Base-by-base conservation (phyloP, 2,113 vertebrate genomes). In the Ceuthmochares aereus region DNA sequence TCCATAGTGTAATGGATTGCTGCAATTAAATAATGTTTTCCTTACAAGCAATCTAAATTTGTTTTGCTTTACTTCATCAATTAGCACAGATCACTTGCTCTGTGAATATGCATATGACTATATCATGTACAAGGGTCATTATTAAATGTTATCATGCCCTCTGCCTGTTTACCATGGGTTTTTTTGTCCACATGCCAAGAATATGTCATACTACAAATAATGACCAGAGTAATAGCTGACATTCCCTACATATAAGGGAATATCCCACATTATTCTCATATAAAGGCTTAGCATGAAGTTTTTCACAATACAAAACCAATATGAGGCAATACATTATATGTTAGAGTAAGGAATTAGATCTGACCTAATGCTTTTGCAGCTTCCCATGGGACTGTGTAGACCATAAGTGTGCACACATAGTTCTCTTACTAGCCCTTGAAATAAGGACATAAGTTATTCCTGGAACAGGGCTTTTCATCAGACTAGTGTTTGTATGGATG, bases 21-120 rank as follows among this genome's bases (percentile, higher is more conserved):
- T 88, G 27, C 56, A 87, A 78, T 72, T 92, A 87, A 95, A 74
- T 60, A 49, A 78, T 86, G 25, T 72, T 89, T 91, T 75, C 77
- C 73, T 89, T 64, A 56, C 22, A 89, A 78, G 40, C 23, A 66
- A 49, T 36, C 36, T 78, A 69, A 81, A 81, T 78, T 49, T 94
- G 58, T 73, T 88, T 93, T 87, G 19, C 42, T 87, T 68, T 60
- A 43, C 21, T 77, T 78, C 23, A 55, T 60, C 26, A 79, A 32
- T 49, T 86, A 86, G 30, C 36, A 52, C 58, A 51, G 45, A 14
- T 88, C 90, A 69, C 40, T 73, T 49, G 32, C n/a, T 36, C 67
- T 58, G 20, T 54, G 56, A 89, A 64, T 54, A 43, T 10, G 25
- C 8, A 32, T 22, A 34, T 2, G 6, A 91, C 70, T 49, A 27